Percentiles rank a stretch among this genome's conserved stretches.
These are phyloP conservation scores for Hippocampus comes DNA, from an alignment of 2,113 vertebrate genomes.

Conservation along the genomic window DNA sequence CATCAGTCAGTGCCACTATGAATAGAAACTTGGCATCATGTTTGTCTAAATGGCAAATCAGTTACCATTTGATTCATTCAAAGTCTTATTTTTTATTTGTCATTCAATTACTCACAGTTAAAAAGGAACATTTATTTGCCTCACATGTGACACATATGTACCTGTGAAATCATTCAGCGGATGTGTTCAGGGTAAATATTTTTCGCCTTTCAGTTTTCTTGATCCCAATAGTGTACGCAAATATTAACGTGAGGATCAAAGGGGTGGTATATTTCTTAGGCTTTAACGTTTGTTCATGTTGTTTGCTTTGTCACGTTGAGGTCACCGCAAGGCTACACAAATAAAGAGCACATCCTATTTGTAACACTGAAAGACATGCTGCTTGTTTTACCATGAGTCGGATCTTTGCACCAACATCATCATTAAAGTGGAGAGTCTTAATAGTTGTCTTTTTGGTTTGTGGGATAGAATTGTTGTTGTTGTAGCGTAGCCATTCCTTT, in stretches of 20 bases:
- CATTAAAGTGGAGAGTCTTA: not conserved
- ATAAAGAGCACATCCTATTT: not conserved
- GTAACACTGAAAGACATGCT: not conserved
- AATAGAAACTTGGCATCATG: conserved; percentile 28
- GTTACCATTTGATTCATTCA: conserved; percentile 39
- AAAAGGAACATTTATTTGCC: conserved; percentile 23
- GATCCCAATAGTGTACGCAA: conserved; percentile 11
- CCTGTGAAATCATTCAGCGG: conserved; percentile 19
- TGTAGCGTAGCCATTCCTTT: not conserved
- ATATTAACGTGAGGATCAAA: conserved; percentile 37
- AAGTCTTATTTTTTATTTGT: conserved; percentile 32
- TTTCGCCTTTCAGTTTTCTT: conserved; percentile 10
- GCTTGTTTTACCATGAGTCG: not conserved
- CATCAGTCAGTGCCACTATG: conserved; percentile 28
- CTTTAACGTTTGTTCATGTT: conserved; percentile 12
- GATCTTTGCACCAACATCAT: not conserved
- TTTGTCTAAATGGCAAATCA: conserved; percentile 37
- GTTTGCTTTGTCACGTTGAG: conserved; percentile 3
- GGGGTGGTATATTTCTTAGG: not conserved
- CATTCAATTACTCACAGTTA: conserved; percentile 16
- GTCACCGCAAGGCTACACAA: conserved; percentile 3
- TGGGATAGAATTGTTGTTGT: not conserved
- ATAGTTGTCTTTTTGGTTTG: not conserved
- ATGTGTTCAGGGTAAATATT: conserved; percentile 25
- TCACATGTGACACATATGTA: conserved; percentile 11